Percentiles rank a stretch among this genome's conserved stretches.
Conservation (phyloP, 2,113 vertebrate species). For the Apaloderma vittatum region DNA sequence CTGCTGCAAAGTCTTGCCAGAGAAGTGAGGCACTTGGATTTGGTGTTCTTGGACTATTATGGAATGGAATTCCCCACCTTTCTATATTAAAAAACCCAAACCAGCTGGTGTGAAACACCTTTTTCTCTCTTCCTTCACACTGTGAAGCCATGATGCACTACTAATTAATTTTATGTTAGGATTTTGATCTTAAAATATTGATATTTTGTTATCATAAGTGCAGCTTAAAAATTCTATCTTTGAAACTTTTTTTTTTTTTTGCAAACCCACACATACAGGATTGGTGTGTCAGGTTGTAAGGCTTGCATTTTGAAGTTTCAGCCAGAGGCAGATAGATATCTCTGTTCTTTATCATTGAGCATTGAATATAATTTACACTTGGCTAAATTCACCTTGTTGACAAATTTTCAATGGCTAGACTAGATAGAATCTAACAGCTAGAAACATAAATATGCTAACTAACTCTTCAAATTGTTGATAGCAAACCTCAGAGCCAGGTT, state of each 20-base stretch:
- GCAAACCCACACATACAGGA: not conserved
- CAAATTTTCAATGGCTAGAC: constrained; percentile 28
- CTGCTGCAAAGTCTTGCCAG: not conserved
- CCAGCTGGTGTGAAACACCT: not conserved
- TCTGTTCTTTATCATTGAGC: not conserved
- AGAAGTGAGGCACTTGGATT: not conserved
- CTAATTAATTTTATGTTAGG: not conserved
- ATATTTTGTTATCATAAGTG: not conserved
- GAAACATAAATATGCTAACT: not conserved
- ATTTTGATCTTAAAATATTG: not conserved
- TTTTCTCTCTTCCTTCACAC: not conserved
- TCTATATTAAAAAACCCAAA: not conserved
- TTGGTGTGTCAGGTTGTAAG: not conserved
- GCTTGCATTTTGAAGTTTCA: not conserved
- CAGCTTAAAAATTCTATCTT: not conserved
- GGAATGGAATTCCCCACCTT: not conserved
- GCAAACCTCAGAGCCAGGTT: not conserved
- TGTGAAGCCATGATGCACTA: not conserved
- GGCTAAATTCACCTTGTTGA: constrained; percentile 17
- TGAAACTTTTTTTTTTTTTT: not conserved
- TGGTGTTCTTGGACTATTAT: not conserved
- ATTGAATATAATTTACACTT: not conserved
- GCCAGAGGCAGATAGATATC: not conserved
- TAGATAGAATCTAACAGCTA: not conserved
- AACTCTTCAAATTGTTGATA: not conserved